phyloP scores from a whole-genome alignment of 2,113 vertebrate genomes.

The Myxocyprinus asiaticus region DNA sequence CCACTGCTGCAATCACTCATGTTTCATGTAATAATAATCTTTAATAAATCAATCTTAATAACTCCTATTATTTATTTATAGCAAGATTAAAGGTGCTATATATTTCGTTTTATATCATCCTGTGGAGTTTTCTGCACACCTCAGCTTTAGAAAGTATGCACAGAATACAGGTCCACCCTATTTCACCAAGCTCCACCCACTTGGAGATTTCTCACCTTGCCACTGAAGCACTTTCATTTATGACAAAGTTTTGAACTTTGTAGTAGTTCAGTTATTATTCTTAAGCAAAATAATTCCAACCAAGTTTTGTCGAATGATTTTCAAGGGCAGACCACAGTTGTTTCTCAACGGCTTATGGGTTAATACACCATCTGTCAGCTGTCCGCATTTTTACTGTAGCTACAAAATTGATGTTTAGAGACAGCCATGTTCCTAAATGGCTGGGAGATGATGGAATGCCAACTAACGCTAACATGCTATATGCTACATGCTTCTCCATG shows the following conservation, averaged over 20 bases:
- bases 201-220: neutral
- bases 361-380: slow-evolving; percentile 11
- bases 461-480: slow-evolving; percentile 22
- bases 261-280: neutral
- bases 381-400: neutral
- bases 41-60: neutral
- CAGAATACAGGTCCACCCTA: too few relatives aligned
- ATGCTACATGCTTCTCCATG: slow-evolving; percentile 19
- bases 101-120: too few relatives aligned
- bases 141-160: too few relatives aligned
- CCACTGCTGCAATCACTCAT: too few relatives aligned
- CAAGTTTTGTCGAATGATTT: neutral
- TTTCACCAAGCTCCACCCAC: too few relatives aligned
- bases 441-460: slow-evolving; percentile 13
- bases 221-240: neutral
- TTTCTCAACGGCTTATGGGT: neutral
- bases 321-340: slow-evolving; percentile 8
- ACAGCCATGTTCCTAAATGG: slow-evolving; percentile 35
- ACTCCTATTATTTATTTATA: too few relatives aligned
- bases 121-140: too few relatives aligned
- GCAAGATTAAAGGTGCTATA: too few relatives aligned
- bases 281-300: neutral
- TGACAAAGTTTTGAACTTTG: too few relatives aligned
- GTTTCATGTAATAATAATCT: too few relatives aligned
- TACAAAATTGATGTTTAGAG: slow-evolving; percentile 8